Evolutionary conservation across 1,140 invertebrate species (phyloP).

Genomic region (Penaeus indicus): DNA sequence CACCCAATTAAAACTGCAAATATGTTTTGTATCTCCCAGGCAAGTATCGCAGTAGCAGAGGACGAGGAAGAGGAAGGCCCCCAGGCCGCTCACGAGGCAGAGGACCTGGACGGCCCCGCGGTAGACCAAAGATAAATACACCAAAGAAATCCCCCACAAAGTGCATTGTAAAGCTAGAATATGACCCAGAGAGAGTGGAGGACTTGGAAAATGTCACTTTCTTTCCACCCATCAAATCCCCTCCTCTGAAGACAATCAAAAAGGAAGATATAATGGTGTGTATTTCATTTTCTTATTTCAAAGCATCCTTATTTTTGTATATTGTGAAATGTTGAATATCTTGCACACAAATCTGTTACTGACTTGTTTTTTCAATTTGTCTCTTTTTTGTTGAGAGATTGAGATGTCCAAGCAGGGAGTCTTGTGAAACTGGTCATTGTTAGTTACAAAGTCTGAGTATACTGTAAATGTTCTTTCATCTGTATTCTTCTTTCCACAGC

Average conservation of each 20-base stretch:
- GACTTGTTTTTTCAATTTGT: no score
- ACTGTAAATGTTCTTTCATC: background rate
- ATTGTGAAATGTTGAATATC: background rate
- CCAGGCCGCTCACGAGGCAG: background rate
- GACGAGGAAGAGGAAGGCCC: background rate
- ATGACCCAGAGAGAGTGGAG: slow-evolving; percentile 17
- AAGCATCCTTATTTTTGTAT: background rate
- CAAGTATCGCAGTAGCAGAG: background rate
- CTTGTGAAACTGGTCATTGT: no score
- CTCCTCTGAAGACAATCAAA: slow-evolving; percentile 49
- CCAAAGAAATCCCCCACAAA: background rate
- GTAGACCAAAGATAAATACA: background rate
- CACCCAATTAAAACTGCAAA: no score
- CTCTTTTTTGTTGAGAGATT: no score
- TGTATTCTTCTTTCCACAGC: slow-evolving; percentile 24
- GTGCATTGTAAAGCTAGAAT: slow-evolving; percentile 34
- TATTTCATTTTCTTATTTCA: background rate
- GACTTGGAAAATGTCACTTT: background rate
- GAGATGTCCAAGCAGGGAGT: no score
- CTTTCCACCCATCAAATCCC: slow-evolving; percentile 16
- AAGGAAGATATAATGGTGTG: slow-evolving; percentile 59
- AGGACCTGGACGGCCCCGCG: background rate
- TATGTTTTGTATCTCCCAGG: background rate
- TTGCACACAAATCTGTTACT: no score
- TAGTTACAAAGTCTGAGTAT: no score